phyloP scores from a whole-genome alignment of 2,888 invertebrate species.

The Agrenia bidenticulata region DNA sequence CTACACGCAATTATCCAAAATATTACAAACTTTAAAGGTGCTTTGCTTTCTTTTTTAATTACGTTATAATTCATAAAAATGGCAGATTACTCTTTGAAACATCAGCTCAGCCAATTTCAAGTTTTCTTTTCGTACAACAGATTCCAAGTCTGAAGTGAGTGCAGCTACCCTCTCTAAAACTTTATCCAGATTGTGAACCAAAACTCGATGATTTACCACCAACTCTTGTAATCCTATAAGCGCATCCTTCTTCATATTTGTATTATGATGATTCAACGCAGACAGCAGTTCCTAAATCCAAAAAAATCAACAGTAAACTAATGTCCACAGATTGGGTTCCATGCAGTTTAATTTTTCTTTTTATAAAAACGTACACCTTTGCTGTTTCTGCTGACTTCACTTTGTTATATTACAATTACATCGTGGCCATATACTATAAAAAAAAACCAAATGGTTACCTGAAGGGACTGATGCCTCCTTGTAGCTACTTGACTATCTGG shows the following conservation, averaged over 20 bases:
- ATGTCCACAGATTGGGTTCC: no score
- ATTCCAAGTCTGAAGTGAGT: constrained; percentile 72
- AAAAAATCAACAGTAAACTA: not conserved
- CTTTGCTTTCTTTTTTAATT: no score
- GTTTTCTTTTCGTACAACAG: constrained; percentile 59
- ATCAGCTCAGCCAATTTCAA: constrained; percentile 58
- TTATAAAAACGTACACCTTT: no score
- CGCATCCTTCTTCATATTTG: constrained; percentile 66
- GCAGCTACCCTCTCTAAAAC: constrained; percentile 70
- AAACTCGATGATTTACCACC: constrained; percentile 57
- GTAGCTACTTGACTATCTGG: constrained; percentile 61
- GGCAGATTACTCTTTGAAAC: constrained; percentile 54
- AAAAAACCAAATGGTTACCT: constrained; percentile 59
- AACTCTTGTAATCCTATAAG: constrained; percentile 62
- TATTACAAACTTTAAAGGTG: no score
- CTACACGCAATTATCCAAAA: constrained; percentile 50
- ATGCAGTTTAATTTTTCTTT: no score
- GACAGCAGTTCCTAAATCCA: constrained; percentile 58
- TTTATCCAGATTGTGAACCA: constrained; percentile 65
- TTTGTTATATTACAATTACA: no score
- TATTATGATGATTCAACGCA: constrained; percentile 74
- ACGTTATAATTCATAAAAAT: not conserved
- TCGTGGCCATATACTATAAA: no score
- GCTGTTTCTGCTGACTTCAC: no score
- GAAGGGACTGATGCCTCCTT: constrained; percentile 68